phyloP scores from a whole-genome alignment of 1,140 invertebrate species.

The Artemia franciscana region DNA sequence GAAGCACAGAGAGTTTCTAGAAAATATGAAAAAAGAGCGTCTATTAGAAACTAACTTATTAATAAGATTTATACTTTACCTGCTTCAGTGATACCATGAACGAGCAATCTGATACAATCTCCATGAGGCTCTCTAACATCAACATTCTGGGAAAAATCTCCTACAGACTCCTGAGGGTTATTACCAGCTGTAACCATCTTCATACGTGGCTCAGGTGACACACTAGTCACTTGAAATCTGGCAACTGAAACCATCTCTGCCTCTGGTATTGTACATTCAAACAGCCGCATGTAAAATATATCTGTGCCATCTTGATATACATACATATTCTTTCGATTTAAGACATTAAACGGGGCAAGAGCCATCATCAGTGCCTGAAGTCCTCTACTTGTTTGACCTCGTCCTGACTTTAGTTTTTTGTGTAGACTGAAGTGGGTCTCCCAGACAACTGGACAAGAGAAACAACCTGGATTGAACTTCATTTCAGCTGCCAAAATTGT shows the following conservation, averaged over 20 bases:
- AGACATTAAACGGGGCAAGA: constrained; percentile 43
- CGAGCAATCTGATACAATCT: constrained; percentile 31
- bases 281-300: constrained; percentile 41
- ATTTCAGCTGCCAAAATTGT: constrained; percentile 24
- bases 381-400: constrained; percentile 28
- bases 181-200: neutral
- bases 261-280: neutral
- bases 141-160: neutral
- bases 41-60: no score
- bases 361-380: constrained; percentile 33
- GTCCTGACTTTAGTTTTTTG: constrained; percentile 39
- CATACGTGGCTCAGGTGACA: neutral
- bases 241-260: neutral
- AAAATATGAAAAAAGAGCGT: no score
- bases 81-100: constrained; percentile 46
- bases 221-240: neutral
- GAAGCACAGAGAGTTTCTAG: no score
- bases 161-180: neutral
- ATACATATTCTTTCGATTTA: constrained; percentile 56
- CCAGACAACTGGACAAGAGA: constrained; percentile 48
- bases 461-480: constrained; percentile 36
- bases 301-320: constrained; percentile 42
- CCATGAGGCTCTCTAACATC: neutral
- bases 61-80: no score
- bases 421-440: constrained; percentile 41